Conservation (phyloP, 2,113 vertebrate species). For the Pteruthius melanotis region DNA sequence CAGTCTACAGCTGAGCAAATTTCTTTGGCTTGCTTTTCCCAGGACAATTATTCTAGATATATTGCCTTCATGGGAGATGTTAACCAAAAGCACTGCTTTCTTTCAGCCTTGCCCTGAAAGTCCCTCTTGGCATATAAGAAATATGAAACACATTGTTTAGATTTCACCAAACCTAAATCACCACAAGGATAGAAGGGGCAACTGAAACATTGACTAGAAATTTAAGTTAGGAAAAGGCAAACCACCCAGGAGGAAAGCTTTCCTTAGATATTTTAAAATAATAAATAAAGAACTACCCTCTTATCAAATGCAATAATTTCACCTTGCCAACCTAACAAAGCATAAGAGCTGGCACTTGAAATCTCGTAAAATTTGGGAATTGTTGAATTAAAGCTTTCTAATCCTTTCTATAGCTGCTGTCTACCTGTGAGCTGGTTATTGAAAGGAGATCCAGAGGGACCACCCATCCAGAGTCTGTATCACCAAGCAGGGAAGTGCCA, state of each 20-base stretch:
- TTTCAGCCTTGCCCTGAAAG: conserved; percentile 18
- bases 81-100: conserved; percentile 33
- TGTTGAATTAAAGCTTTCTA: neutral
- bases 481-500: conserved; percentile 16
- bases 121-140: conserved; percentile 31
- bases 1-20: conserved; percentile 12
- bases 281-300: neutral
- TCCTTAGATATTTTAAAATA: neutral
- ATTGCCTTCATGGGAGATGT: conserved; percentile 33
- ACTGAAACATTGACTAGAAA: neutral
- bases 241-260: conserved; percentile 19
- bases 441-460: neutral
- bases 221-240: neutral
- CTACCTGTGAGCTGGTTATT: neutral
- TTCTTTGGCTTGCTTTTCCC: conserved; percentile 35
- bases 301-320: neutral
- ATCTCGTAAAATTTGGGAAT: neutral
- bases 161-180: conserved; percentile 48
- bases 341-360: neutral
- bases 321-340: neutral
- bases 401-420: neutral
- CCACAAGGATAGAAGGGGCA: neutral
- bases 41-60: conserved; percentile 32
- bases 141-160: conserved; percentile 46
- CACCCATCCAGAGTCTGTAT: neutral